phyloP scores from a whole-genome alignment of 1,140 invertebrate species.

The Choristoneura fumiferana region DNA sequence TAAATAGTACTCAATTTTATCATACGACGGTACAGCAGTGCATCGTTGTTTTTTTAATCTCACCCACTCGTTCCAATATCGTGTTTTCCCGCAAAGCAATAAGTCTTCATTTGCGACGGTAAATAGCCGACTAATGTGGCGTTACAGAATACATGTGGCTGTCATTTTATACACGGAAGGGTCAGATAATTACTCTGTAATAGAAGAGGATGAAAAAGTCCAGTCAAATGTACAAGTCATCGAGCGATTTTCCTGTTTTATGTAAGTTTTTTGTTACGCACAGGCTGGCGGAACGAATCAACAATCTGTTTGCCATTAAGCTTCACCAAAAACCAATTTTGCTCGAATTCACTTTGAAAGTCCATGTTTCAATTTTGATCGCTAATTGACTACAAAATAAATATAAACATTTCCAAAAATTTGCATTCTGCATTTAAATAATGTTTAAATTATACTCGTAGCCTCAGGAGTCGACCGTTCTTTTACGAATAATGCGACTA shows the following conservation, averaged over 20 bases:
- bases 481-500: no score
- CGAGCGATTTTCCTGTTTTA: not conserved
- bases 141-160: conserved; percentile 20
- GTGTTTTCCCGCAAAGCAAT: not conserved
- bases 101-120: conserved; percentile 1
- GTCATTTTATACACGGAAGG: conserved; percentile 8
- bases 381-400: no score
- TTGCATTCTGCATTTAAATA: no score
- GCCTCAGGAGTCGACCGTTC: no score
- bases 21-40: no score
- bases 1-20: no score
- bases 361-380: not conserved
- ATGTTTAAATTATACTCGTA: no score
- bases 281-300: not conserved
- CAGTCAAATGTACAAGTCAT: conserved; percentile 20
- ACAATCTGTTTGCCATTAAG: not conserved
- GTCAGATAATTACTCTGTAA: conserved; percentile 45
- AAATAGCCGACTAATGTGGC: not conserved
- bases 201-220: conserved; percentile 36
- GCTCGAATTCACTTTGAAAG: not conserved
- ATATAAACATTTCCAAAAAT: no score
- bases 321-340: not conserved
- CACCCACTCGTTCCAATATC: not conserved
- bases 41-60: conserved; percentile 9
- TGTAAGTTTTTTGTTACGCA: conserved; percentile 1